phyloP scores from a whole-genome alignment of 1,140 invertebrate genomes.

The Pseudomyrmex gracilis region DNA sequence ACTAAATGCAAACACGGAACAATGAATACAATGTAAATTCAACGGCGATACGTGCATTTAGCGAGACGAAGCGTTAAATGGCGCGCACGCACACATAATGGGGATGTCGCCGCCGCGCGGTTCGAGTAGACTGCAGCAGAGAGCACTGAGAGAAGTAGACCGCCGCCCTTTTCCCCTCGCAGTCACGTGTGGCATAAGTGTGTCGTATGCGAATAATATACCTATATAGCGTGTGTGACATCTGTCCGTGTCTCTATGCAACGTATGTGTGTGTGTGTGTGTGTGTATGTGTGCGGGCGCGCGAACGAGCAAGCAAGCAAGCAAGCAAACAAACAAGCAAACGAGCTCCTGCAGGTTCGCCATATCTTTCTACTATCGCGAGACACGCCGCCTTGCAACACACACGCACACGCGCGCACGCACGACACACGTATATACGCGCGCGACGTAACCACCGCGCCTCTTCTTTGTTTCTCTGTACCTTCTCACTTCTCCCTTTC shows the following conservation, averaged over 20 bases:
- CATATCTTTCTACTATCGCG: neutral
- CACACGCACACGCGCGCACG: conserved; percentile 7
- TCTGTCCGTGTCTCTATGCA: conserved; percentile 31
- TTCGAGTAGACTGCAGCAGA: conserved; percentile 30
- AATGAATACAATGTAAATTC: neutral
- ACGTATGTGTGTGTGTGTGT: neutral
- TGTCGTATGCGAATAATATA: conserved; percentile 43
- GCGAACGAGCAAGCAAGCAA: neutral
- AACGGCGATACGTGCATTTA: neutral
- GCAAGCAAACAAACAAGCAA: too few relatives aligned
- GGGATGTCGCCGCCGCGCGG: neutral
- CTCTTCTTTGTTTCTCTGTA: conserved; percentile 14
- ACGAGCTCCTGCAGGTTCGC: neutral
- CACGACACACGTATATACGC: neutral
- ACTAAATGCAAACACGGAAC: neutral
- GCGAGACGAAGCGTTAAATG: conserved; percentile 45
- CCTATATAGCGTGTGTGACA: conserved; percentile 12
- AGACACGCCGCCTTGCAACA: too few relatives aligned
- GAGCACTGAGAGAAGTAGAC: conserved; percentile 63
- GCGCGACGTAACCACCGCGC: neutral
- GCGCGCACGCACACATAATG: neutral
- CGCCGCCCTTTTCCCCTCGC: neutral
- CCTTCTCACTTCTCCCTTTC: conserved; percentile 22
- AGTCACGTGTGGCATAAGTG: conserved; percentile 31
- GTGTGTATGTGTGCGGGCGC: neutral